Conservation (phyloP, 2,888 invertebrate genomes). For the Drosophila anomalata region DNA sequence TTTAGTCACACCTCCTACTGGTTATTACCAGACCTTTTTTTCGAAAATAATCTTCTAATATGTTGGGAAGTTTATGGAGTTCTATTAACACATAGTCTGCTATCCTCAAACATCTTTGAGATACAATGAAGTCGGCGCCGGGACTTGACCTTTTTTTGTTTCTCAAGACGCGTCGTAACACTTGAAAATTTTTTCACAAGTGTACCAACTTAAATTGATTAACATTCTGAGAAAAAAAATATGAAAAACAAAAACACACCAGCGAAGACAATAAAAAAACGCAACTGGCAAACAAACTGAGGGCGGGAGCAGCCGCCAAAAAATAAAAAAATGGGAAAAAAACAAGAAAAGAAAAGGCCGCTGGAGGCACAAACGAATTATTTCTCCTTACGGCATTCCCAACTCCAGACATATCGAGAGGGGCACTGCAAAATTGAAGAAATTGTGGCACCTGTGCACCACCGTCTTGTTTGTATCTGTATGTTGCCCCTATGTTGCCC, state of each 20-base stretch:
- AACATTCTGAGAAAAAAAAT: conserved; percentile 56
- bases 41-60: neutral
- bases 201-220: conserved; percentile 49
- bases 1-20: conserved; percentile 1
- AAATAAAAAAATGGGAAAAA: conserved; percentile 21
- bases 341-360: conserved; percentile 42
- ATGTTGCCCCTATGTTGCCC: neutral
- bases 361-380: conserved; percentile 18
- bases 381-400: conserved; percentile 16
- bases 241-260: conserved; percentile 39
- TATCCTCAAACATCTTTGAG: neutral
- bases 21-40: neutral
- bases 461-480: conserved; percentile 7
- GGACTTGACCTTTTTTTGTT: neutral
- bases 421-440: conserved; percentile 41
- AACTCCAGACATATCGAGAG: conserved; percentile 4
- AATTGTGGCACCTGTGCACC: conserved; percentile 67
- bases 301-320: conserved; percentile 1
- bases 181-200: conserved; percentile 47
- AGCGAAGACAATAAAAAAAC: conserved; percentile 37
- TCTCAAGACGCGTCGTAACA: neutral
- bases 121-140: neutral
- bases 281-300: conserved; percentile 3
- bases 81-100: neutral
- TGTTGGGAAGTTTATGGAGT: neutral